phyloP scores from a whole-genome alignment of 2,888 invertebrate genomes.

The Tiliacea citrago region DNA sequence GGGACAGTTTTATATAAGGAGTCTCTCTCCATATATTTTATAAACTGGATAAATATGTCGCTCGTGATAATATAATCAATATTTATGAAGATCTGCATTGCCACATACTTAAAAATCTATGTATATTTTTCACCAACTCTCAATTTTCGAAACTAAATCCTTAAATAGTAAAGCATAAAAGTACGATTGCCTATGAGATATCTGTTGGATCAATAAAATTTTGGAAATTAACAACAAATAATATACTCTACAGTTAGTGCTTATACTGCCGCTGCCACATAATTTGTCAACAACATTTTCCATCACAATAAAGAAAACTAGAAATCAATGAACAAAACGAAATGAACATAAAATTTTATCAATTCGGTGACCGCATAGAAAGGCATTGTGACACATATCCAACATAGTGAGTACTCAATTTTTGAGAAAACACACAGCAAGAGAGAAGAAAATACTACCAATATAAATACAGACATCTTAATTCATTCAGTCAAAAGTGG shows the following conservation, averaged over 20 bases:
- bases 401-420: slow-evolving; percentile 89
- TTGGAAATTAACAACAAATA: slow-evolving; percentile 89
- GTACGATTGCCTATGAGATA: slow-evolving; percentile 86
- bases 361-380: slow-evolving; percentile 89
- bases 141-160: slow-evolving; percentile 85
- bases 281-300: slow-evolving; percentile 90
- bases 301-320: slow-evolving; percentile 87
- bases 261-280: slow-evolving; percentile 88
- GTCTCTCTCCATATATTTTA: slow-evolving; percentile 83
- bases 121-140: slow-evolving; percentile 89
- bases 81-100: slow-evolving; percentile 90
- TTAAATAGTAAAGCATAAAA: slow-evolving; percentile 86
- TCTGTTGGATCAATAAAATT: slow-evolving; percentile 89
- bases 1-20: slow-evolving; percentile 87
- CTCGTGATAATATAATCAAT: slow-evolving; percentile 84
- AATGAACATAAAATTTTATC: slow-evolving; percentile 80
- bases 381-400: slow-evolving; percentile 90
- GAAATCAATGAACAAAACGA: slow-evolving; percentile 84
- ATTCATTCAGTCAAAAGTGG: slow-evolving; percentile 90
- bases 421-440: slow-evolving; percentile 85
- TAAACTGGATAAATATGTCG: slow-evolving; percentile 86
- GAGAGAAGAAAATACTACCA: slow-evolving; percentile 85
- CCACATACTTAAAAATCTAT: slow-evolving; percentile 91
- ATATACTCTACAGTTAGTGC: slow-evolving; percentile 83
- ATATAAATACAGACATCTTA: slow-evolving; percentile 89